These are phyloP conservation scores for Lophochroa leadbeateri DNA, from an alignment of 2,113 vertebrate genomes.

Conservation along the genomic window DNA sequence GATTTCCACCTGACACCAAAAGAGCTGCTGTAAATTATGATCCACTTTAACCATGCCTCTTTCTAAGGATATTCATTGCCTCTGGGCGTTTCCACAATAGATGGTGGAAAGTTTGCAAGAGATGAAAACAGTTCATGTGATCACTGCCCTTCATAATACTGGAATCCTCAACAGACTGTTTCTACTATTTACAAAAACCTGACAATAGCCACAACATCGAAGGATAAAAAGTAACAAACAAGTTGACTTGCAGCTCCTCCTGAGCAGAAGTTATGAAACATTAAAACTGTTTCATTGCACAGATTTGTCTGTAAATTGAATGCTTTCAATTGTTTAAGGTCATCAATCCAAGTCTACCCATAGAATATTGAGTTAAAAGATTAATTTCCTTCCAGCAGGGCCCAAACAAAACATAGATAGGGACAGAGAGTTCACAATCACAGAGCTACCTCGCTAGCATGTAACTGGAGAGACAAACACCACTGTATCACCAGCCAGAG, in stretches of 20 bases:
- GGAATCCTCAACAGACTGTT: neutral
- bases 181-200: neutral
- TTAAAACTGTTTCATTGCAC: neutral
- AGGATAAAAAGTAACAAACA: neutral
- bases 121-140: neutral
- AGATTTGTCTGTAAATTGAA: neutral
- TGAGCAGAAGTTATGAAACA: neutral
- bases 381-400: neutral
- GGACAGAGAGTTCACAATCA: neutral
- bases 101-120: neutral
- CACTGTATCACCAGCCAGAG: neutral
- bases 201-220: neutral
- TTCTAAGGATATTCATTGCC: neutral
- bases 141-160: neutral
- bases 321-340: neutral
- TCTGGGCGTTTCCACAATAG: neutral
- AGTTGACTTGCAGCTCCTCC: neutral
- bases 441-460: neutral
- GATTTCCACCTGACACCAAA: neutral
- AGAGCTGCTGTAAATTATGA: neutral
- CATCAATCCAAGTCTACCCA: neutral
- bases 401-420: neutral
- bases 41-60: neutral
- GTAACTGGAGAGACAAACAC: neutral
- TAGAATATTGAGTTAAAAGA: neutral